phyloP scores from a whole-genome alignment of 2,113 vertebrate genomes.

The Cisticola juncidis region DNA sequence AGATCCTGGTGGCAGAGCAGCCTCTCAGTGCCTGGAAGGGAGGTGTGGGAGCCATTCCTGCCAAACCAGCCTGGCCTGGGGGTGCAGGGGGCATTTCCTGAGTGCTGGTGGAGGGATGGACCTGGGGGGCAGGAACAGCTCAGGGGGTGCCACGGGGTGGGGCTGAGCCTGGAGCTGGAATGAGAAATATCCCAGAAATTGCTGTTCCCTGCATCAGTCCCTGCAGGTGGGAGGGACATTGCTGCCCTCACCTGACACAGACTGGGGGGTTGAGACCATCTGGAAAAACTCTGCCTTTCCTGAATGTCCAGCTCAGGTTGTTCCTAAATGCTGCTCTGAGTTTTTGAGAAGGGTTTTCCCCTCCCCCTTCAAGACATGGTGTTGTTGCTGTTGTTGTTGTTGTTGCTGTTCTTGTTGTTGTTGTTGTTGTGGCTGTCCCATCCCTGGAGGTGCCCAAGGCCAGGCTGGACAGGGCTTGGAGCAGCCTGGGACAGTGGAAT shows the following conservation, averaged over 20 bases:
- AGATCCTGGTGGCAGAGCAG: background rate
- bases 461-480: background rate
- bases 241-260: background rate
- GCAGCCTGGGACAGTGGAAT: fast-evolving
- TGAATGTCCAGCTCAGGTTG: background rate
- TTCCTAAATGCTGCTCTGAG: background rate
- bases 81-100: background rate
- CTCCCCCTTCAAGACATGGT: fast-evolving
- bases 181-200: background rate
- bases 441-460: background rate
- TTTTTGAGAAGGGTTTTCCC: background rate
- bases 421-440: background rate
- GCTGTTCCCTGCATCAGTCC: background rate
- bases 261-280: background rate
- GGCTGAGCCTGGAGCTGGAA: background rate
- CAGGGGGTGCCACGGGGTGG: background rate
- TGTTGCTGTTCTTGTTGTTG: background rate
- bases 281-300: background rate
- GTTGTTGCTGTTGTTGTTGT: background rate
- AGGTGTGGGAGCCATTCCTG: background rate
- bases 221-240: background rate
- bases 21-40: background rate
- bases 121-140: background rate
- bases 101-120: background rate
- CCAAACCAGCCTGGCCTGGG: background rate